phyloP scores from a whole-genome alignment of 1,140 invertebrate genomes.

The Drosophila obscura region DNA sequence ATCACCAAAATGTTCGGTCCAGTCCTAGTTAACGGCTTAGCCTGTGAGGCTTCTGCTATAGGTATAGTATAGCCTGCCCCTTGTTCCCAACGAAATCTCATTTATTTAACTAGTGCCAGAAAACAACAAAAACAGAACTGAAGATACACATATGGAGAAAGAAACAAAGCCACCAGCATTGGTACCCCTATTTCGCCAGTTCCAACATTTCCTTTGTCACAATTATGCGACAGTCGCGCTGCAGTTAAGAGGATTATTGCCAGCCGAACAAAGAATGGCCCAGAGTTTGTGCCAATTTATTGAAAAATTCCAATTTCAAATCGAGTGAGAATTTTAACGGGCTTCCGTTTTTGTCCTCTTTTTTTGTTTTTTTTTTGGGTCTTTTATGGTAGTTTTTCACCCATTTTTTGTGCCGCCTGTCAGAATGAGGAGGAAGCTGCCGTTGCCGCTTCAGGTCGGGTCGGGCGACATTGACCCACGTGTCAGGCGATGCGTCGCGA shows the following conservation, averaged over 20 bases:
- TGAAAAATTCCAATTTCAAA: constrained; percentile 69
- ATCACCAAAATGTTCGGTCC: constrained; percentile 14
- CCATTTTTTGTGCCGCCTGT: constrained; percentile 64
- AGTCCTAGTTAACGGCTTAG: constrained; percentile 33
- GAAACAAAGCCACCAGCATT: constrained; percentile 31
- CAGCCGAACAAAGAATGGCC: constrained; percentile 36
- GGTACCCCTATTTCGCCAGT: constrained; percentile 24
- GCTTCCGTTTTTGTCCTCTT: constrained; percentile 29
- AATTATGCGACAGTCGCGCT: constrained; percentile 75
- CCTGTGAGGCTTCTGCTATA: constrained; percentile 30
- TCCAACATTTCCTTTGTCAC: constrained; percentile 51
- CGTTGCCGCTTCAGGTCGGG: constrained; percentile 27
- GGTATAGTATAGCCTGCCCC: constrained; percentile 16
- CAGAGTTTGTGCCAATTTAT: constrained; percentile 72
- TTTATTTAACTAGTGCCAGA: constrained; percentile 55
- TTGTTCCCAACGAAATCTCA: constrained; percentile 57
- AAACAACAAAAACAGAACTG: neutral
- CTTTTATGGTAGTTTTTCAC: constrained; percentile 55
- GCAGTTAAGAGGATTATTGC: constrained; percentile 82
- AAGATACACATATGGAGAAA: neutral
- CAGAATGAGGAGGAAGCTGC: constrained; percentile 9
- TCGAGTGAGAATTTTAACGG: constrained; percentile 60
- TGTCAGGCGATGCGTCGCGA: constrained; percentile 52
- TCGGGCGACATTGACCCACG: constrained; percentile 68
- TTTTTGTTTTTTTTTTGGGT: constrained; percentile 32